A percentile compares a stretch with the other conserved stretches of the same genome.
phyloP scores from a whole-genome alignment of 2,888 invertebrate species.

The Drosophila neonasuta region DNA sequence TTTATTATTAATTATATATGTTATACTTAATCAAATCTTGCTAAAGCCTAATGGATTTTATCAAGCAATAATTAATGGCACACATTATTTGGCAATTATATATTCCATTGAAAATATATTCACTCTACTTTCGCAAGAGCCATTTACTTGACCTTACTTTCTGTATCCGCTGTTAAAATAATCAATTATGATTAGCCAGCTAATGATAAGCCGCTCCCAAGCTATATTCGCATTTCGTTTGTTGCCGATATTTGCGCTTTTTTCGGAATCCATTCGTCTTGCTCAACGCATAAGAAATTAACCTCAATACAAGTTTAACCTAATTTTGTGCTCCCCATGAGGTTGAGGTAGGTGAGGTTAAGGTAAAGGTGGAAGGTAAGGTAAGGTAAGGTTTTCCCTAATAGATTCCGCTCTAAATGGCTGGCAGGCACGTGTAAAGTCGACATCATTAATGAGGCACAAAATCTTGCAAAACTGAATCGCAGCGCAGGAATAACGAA shows the following conservation, averaged over 20 bases:
- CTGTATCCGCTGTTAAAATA: slow-evolving; percentile 34
- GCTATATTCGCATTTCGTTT: slow-evolving; percentile 13
- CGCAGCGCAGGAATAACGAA: slow-evolving; percentile 10
- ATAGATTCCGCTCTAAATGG: slow-evolving; percentile 34
- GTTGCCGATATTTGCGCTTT: slow-evolving; percentile 14
- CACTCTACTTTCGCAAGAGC: background rate
- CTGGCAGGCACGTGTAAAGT: slow-evolving; percentile 44
- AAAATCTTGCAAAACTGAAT: slow-evolving; percentile 15
- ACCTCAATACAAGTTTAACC: slow-evolving; percentile 53
- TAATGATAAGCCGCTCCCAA: slow-evolving; percentile 32
- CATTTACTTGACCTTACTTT: slow-evolving; percentile 8
- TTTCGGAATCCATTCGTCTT: slow-evolving; percentile 22
- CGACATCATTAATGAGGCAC: slow-evolving; percentile 38
- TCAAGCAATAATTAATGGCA: background rate
- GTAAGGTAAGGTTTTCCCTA: slow-evolving; percentile 6
- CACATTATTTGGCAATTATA: background rate
- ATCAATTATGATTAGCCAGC: slow-evolving; percentile 30
- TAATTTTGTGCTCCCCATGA: slow-evolving; percentile 18
- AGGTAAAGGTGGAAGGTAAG: background rate
- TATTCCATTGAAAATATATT: background rate
- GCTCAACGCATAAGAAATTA: slow-evolving; percentile 46
- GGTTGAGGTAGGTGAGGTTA: background rate
- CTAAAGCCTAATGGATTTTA: background rate
- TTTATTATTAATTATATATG: background rate
- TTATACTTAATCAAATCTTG: too few species aligned